Percentiles rank a stretch among this genome's conserved stretches.
phyloP scores from a whole-genome alignment of 1,140 invertebrate genomes.

The Cherax destructor region DNA sequence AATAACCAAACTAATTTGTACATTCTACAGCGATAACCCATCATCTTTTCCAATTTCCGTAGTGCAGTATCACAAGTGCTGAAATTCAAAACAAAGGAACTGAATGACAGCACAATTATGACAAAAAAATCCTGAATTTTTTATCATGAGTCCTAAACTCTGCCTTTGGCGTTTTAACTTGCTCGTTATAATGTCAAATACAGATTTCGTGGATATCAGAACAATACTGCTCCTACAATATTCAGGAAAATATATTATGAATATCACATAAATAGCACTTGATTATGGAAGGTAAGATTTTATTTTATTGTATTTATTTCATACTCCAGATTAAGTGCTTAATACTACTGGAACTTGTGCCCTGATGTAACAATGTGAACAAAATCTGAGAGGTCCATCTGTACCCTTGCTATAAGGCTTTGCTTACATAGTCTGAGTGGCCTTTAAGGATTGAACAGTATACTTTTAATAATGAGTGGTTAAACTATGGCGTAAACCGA shows the following conservation, averaged over 20 bases:
- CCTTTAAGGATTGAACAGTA: neutral
- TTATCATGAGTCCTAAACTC: neutral
- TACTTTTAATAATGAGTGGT: no score
- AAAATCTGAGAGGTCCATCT: neutral
- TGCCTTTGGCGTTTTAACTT: constrained; percentile 29
- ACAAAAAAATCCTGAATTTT: neutral
- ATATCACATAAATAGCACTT: constrained; percentile 34
- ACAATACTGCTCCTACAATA: constrained; percentile 33
- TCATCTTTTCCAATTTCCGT: constrained; percentile 5
- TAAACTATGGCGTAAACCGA: no score
- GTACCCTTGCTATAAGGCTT: neutral
- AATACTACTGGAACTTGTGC: constrained; percentile 12
- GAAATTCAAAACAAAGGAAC: constrained; percentile 1
- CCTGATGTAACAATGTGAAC: neutral
- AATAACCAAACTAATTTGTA: constrained; percentile 65
- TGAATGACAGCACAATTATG: constrained; percentile 13
- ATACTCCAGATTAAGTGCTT: constrained; percentile 1
- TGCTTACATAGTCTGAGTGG: neutral
- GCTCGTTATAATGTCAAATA: constrained; percentile 31
- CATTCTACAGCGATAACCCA: constrained; percentile 47
- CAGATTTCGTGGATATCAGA: constrained; percentile 22
- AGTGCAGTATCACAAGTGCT: constrained; percentile 35
- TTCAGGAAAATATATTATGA: constrained; percentile 27
- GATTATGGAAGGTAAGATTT: constrained; percentile 27
- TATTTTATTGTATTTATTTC: constrained; percentile 14